Conservation (phyloP, 2,113 vertebrate species). For the Budorcas taxicolor region DNA sequence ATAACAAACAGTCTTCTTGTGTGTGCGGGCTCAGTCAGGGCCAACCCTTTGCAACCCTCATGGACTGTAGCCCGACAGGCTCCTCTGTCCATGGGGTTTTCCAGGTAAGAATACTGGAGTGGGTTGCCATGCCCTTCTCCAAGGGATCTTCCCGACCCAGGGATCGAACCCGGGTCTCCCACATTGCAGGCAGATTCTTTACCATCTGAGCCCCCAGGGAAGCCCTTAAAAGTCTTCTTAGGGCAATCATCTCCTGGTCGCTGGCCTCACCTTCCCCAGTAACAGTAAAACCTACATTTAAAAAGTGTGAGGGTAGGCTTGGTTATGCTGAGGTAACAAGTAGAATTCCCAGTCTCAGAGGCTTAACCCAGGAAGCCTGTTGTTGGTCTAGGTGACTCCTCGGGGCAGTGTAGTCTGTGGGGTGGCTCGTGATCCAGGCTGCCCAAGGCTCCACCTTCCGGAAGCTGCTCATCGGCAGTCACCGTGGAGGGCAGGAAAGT, state of each 20-base stretch:
- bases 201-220: background rate
- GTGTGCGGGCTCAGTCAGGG: background rate
- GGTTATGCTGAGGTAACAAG: background rate
- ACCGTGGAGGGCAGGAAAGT: background rate
- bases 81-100: background rate
- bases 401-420: fast-evolving
- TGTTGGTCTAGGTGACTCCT: background rate
- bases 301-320: background rate
- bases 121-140: background rate
- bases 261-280: background rate
- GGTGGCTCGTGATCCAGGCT: background rate
- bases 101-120: background rate
- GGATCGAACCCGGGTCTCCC: background rate
- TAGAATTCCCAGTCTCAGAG: background rate
- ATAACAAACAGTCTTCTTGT: background rate
- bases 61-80: background rate
- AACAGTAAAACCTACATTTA: background rate
- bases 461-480: fast-evolving
- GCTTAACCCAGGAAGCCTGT: fast-evolving
- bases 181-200: background rate
- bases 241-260: background rate
- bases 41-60: background rate
- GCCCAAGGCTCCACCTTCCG: background rate
- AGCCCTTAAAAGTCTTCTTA: background rate
- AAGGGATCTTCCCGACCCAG: background rate